Evolutionary conservation across 2,113 vertebrate species (phyloP), one percentile per base, ranked within the genome.

Genomic region (Mesocricetus auratus): DNA sequence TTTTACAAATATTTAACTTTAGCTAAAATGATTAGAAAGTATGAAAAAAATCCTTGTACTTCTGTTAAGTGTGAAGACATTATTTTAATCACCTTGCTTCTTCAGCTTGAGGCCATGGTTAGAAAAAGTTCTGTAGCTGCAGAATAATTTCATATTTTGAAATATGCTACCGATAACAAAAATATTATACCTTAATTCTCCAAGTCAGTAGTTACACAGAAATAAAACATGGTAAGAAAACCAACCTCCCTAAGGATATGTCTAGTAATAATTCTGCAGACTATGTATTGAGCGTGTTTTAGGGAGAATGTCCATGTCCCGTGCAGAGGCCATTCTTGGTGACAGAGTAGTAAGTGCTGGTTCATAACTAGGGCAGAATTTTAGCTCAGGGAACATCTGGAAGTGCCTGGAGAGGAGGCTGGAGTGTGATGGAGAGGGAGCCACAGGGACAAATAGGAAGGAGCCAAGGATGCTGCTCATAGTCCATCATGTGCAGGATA

Each of bases 1-100:
- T 93, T 33, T 93, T 95, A 75, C 60, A 45, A 77, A 83, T 82
- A 7, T 92, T 91, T 78, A 45, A 68, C 58, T 93, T 92, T 75
- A 92, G 82, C 33, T 81, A 71, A 95, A 56, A 29, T 79, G 3
- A 31, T 83, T 69, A 94, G 45, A 64, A 94, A 94, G 95, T 71
- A n/a, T 50, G 7, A 60, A 75, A 75, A 71, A 1, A 19, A 22
- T 75, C 64, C 2, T 42, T 81, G 17, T 24, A 86, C 9, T 86
- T 93, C 36, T 92, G 33, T 1, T 85, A 42, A 89, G 19, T 86
- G 1, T 85, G 10, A 92, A 47, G 56, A 45, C 36, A 58, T 24
- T 39, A 60, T 39, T 36, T 58, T 60, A 47, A 58, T 60, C 36
- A 82, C 26, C 1, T 85, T 88, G 12, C 36, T 75, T 90, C 47